phyloP scores from a whole-genome alignment of 1,140 invertebrate species.

The Drosophila willistoni region DNA sequence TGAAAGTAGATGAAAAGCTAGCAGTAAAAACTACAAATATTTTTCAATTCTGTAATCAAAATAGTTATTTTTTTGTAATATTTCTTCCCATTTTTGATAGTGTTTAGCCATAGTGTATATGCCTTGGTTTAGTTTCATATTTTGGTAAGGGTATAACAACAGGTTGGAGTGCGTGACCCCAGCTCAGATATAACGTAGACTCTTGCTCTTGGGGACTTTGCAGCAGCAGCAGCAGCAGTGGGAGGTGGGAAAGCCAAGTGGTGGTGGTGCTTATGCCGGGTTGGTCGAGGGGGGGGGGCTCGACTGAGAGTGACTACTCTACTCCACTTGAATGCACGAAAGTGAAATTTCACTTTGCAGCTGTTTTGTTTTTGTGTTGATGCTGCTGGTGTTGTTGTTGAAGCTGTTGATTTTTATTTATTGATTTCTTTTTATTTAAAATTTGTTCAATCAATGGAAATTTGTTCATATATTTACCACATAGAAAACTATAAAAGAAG shows the following conservation, averaged over 20 bases:
- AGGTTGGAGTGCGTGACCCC: conserved; percentile 69
- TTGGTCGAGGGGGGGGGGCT: neutral
- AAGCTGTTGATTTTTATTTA: conserved; percentile 33
- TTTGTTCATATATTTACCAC: neutral
- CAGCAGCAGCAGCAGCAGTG: neutral
- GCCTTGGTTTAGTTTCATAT: neutral
- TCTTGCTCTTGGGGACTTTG: conserved; percentile 38
- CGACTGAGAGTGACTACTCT: too few species aligned
- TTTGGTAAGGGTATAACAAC: conserved; percentile 20
- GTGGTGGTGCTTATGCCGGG: too few species aligned
- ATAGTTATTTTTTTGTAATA: too few species aligned
- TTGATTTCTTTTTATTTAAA: conserved; percentile 30
- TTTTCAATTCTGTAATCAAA: too few species aligned
- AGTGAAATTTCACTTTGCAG: conserved; percentile 75
- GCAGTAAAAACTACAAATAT: too few species aligned
- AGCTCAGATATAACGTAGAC: conserved; percentile 35
- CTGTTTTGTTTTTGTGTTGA: conserved; percentile 9
- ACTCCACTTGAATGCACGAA: conserved; percentile 66
- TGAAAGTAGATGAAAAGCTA: too few species aligned
- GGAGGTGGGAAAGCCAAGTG: neutral
- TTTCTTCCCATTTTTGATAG: neutral
- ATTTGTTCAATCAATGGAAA: neutral
- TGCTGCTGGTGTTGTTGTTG: conserved; percentile 20
- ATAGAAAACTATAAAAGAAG: conserved; percentile 22
- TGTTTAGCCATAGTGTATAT: neutral